Base-by-base conservation (phyloP, 2,888 invertebrate species). In the Noctua fimbriata region DNA sequence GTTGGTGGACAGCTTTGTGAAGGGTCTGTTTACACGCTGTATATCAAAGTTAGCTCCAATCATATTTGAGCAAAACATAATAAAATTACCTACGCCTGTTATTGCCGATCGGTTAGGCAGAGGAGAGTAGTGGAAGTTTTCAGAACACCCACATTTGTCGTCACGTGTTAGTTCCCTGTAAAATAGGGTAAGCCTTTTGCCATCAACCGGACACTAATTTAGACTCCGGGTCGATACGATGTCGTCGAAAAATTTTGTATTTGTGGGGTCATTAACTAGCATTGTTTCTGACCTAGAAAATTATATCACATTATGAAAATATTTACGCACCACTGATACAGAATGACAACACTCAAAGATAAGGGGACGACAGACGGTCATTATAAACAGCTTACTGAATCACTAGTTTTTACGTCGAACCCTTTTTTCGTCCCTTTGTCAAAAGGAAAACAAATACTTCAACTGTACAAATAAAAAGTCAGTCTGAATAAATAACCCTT, bases 281-380 rank as follows among this genome's bases (percentile, higher is more conserved):
- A 52, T 76, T 72, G 76, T 70, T 41, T 69, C 44, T 77, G 81
- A 71, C 87, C 87, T 76, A 87, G 78, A 88, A 88, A 81, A 65
- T 74, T 18, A 76, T 65, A 78, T 63, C 60, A 79, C 52, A 66
- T 18, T 82, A 52, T 36, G 58, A 52, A 41, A 76, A 79, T 85
- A 73, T 85, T 79, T 79, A 79, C 78, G 24, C 28, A 78, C 41
- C n/a, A 66, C 69, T 70, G 84, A 82, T 84, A 88, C 55, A 63
- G 14, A 76, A 65, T 67, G 78, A 77, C 77, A 77, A 77, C 69
- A 76, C 67, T 83, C 47, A 9, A 21, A 52, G 73, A 85, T 87
- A 85, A 75, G 32, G 44, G 24, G 36, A 32, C 36, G 78, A 66
- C 88, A 80, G 63, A 77, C 81, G 52, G 76, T 77, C 72, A 67